A percentile compares a stretch with the other conserved stretches of the same genome.
These are phyloP conservation scores for Unio pictorum DNA, from an alignment of 2,888 invertebrate genomes.

Conservation along the genomic window DNA sequence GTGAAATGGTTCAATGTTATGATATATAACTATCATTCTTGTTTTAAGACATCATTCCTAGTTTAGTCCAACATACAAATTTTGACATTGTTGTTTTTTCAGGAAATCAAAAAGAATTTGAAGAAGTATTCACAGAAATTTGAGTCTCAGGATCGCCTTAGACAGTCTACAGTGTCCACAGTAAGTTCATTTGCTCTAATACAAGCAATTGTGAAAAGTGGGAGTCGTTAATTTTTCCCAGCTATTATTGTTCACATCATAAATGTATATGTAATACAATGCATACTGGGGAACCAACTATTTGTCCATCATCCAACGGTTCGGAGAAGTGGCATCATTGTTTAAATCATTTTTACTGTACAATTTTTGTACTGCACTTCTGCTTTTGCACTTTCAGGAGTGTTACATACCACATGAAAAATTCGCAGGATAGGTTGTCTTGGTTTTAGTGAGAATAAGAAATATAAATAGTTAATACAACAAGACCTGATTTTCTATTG, in stretches of 20 bases:
- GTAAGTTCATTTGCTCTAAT: constrained; percentile 78
- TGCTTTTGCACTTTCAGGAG: no score
- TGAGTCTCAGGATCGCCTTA: constrained; percentile 95
- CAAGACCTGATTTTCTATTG: no score
- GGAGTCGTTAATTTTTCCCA: no score
- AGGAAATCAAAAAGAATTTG: constrained; percentile 96
- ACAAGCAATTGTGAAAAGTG: neutral
- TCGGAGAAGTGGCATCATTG: neutral
- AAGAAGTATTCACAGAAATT: constrained; percentile 97
- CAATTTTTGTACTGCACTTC: no score
- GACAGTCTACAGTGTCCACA: constrained; percentile 93
- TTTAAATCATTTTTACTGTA: neutral
- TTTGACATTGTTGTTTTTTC: constrained; percentile 60
- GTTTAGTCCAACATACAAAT: neutral
- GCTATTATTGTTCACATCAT: no score
- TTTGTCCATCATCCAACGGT: neutral
- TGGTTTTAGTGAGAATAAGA: no score
- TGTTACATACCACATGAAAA: no score
- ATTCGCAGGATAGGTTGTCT: no score
- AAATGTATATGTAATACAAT: no score
- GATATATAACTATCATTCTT: no score
- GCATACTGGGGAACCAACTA: no score
- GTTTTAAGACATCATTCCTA: neutral
- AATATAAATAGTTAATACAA: no score
- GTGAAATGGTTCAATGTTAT: neutral